These are phyloP conservation scores for Drosophila crucigera DNA, from an alignment of 2,888 invertebrate species.

Conservation along the genomic window DNA sequence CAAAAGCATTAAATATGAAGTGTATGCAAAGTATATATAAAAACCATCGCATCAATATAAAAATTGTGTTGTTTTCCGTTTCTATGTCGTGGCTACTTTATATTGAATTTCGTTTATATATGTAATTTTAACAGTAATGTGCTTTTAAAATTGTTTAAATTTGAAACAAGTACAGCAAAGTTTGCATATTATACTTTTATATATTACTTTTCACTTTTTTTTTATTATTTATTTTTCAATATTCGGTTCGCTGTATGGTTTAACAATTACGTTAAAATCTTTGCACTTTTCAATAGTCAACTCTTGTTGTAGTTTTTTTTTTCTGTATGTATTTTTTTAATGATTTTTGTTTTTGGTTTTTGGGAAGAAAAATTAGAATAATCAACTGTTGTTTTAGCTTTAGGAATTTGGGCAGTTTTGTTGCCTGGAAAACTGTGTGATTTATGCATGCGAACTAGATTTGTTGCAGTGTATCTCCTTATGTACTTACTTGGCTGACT, in stretches of 20 bases:
- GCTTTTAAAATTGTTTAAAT: slow-evolving; percentile 69
- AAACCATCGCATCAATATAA: slow-evolving; percentile 11
- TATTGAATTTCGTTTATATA: slow-evolving; percentile 27
- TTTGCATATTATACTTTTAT: slow-evolving; percentile 37
- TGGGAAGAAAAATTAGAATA: slow-evolving; percentile 9
- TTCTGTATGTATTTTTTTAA: slow-evolving; percentile 10
- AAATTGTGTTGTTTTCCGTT: slow-evolving; percentile 13
- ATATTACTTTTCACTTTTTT: slow-evolving; percentile 32
- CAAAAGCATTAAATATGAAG: slow-evolving; percentile 41
- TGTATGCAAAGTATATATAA: slow-evolving; percentile 32
- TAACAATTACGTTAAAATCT: slow-evolving; percentile 80
- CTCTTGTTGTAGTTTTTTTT: slow-evolving; percentile 54
- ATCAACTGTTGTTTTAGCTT: slow-evolving; percentile 3
- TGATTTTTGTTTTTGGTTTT: slow-evolving; percentile 13
- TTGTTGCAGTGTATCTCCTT: slow-evolving; percentile 34
- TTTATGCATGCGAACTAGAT: slow-evolving; percentile 50
- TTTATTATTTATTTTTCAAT: slow-evolving; percentile 41
- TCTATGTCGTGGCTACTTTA: slow-evolving; percentile 16
- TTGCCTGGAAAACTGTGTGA: slow-evolving; percentile 74
- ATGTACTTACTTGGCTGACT: slow-evolving; percentile 70
- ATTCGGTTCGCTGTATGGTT: slow-evolving; percentile 77
- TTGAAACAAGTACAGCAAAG: slow-evolving; percentile 77
- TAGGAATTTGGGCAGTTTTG: slow-evolving; percentile 46
- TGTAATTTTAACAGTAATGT: slow-evolving; percentile 61
- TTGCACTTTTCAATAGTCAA: slow-evolving; percentile 80